A percentile compares a stretch with the other conserved stretches of the same genome.
Conservation (phyloP, 2,113 vertebrate genomes). For the Lamprotornis superbus region DNA sequence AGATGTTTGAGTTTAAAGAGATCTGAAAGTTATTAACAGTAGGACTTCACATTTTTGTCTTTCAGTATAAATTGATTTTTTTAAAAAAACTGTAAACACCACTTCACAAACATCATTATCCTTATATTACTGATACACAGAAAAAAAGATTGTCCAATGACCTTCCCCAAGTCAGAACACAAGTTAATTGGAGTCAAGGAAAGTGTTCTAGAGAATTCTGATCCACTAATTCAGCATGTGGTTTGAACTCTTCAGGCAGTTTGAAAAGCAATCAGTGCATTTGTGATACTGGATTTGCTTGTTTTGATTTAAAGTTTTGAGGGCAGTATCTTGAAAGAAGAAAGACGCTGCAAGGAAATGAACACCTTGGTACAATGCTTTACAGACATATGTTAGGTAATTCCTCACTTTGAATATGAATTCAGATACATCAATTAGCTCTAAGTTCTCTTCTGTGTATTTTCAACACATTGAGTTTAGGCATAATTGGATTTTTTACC, state of each 20-base stretch:
- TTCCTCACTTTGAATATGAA: conserved; percentile 45
- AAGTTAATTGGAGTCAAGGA: neutral
- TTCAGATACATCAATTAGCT: conserved; percentile 50
- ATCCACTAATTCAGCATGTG: neutral
- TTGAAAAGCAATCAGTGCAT: conserved; percentile 14
- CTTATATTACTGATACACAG: neutral
- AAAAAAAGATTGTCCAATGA: neutral
- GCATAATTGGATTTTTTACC: conserved; percentile 58
- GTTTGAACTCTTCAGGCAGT: neutral
- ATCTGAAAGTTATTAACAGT: neutral
- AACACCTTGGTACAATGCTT: conserved; percentile 9
- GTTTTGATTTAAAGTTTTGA: conserved; percentile 33
- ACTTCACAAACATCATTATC: neutral
- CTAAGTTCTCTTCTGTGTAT: conserved; percentile 51
- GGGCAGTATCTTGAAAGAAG: conserved; percentile 29
- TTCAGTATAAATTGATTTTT: neutral
- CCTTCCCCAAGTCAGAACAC: neutral
- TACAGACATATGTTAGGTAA: conserved; percentile 44
- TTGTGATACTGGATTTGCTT: neutral
- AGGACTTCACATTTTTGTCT: neutral
- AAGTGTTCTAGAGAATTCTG: neutral
- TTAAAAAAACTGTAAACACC: neutral
- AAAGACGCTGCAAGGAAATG: conserved; percentile 33
- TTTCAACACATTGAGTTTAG: conserved; percentile 52
- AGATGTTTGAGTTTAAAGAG: neutral